Base-by-base conservation (phyloP, 2,888 invertebrate genomes). In the Sphaerophoria taeniata region DNA sequence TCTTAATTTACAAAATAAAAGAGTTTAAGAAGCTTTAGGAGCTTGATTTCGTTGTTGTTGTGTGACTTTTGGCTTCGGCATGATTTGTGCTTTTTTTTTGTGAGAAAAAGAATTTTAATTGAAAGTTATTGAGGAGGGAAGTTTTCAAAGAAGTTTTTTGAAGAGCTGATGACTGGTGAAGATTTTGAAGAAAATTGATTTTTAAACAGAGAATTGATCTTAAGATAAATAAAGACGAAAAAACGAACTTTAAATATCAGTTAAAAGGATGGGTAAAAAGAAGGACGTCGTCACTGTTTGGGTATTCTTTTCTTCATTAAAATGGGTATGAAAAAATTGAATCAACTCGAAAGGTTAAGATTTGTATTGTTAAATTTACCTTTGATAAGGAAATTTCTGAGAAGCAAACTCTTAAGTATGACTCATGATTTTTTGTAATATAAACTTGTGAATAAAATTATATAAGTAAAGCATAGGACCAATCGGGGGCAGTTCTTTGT, bases 111-210 rank as follows among this genome's bases (percentile, higher is more conserved):
- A 80, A 84, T 84, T 84, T 84, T 84, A 84, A 84, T 84, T 84
- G 84, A 84, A 84, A 84, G 71, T 80, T 72, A 80, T 84, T 72
- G 67, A 24, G 43, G 55, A 16, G 33, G 56, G 63, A 67, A 53
- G 58, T 60, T 51, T 55, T 47, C 24, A 2, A 24, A 24, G 24
- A 24, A 24, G 24, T 24, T 24, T 24, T 24, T 24, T 1, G 24
- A 24, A 69, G 58, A 74, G 39, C 45, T 39, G 74, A 79, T 79
- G 74, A 79, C 74, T 47, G 34, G 34, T 47, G 24, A 71, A 61
- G 67, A 71, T 80, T 79, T 56, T 55, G 61, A 58, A 58, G 60
- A 49, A 80, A 84, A 84, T 84, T 80, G 84, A 80, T 84, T 84
- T 81, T 78, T 53, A 16, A 31, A 70, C 31, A 7, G 45, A 49